Evolutionary conservation across 2,888 invertebrate species (phyloP), one percentile per base, ranked within the genome.

Genomic region (Hecatera dysodea): DNA sequence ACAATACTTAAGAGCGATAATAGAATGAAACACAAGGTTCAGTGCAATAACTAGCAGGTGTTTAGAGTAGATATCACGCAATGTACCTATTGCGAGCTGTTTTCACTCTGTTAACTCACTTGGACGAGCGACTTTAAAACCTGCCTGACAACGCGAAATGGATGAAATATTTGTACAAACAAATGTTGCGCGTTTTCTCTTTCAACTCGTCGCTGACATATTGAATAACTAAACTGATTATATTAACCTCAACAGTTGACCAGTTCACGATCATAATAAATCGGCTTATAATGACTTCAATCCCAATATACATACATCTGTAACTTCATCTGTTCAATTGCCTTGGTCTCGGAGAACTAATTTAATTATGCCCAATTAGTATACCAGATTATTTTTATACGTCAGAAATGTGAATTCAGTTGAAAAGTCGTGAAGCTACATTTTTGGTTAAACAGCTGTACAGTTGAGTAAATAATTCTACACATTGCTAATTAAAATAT

Each of bases 111-210:
- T 84, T 88, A 89, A 90, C 88, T 88, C 85, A 88, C 87, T 90
- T 87, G 86, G 87, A 88, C 90, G 87, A 87, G 83, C 87, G 88
- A 87, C 90, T 90, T 80, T 87, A 91, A 90, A 93, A 93, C 93
- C 92, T 92, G 93, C 91, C 89, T 75, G 86, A 77, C 83, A 86
- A 80, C 90, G 90, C 88, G 85, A 92, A 93, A 91, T 91, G 89
- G 79, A 89, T 91, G 91, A 93, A 93, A 93, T 93, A 92, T 93
- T 93, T 93, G 92, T 90, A 88, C 89, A 93, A 92, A 92, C 90
- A 90, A 89, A 92, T 89, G 83, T 88, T 89, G 85, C 78, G 86
- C 88, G 91, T 89, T 94, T 94, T 93, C 93, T 92, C 92, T 93
- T 93, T 90, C 86, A 87, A 85, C 86, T 85, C 78, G 81, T 86